Conservation (phyloP, 2,113 vertebrate genomes). For the Seriola dumerili region DNA sequence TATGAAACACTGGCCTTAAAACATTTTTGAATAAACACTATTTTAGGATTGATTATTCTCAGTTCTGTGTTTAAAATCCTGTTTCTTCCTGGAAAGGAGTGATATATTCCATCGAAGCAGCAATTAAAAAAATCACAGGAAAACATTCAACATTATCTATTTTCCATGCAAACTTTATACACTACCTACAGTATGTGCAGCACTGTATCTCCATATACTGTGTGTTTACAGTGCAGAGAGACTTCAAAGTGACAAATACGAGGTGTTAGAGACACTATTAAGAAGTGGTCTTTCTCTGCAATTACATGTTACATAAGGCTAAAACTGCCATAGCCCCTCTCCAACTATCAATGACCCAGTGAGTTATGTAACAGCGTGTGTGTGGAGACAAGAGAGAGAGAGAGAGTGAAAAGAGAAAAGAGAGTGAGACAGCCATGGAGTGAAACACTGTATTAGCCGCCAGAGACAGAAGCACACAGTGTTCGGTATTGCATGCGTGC, state of each 20-base stretch:
- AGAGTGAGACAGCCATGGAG: not conserved
- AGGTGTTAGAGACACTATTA: conserved; percentile 18
- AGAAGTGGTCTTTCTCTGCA: conserved; percentile 35
- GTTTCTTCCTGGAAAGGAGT: not conserved
- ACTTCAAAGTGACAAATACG: conserved; percentile 32
- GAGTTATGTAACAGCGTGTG: conserved; percentile 59
- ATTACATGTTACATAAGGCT: conserved; percentile 58
- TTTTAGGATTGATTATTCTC: no score
- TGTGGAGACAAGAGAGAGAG: conserved; percentile 7
- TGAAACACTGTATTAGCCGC: conserved; percentile 34
- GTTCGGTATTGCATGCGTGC: conserved; percentile 61
- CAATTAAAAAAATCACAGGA: not conserved
- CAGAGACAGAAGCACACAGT: conserved; percentile 57
- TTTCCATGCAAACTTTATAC: not conserved
- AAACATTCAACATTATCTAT: not conserved
- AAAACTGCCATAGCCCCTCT: conserved; percentile 29
- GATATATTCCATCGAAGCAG: not conserved
- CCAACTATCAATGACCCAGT: conserved; percentile 53
- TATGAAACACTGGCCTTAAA: no score
- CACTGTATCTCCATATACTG: not conserved
- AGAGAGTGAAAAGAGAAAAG: not conserved
- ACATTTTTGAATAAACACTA: no score
- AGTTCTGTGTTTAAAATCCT: no score
- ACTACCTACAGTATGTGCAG: not conserved
- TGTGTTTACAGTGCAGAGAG: not conserved